phyloP scores from a whole-genome alignment of 2,113 vertebrate species.

The Indicator maculatus region DNA sequence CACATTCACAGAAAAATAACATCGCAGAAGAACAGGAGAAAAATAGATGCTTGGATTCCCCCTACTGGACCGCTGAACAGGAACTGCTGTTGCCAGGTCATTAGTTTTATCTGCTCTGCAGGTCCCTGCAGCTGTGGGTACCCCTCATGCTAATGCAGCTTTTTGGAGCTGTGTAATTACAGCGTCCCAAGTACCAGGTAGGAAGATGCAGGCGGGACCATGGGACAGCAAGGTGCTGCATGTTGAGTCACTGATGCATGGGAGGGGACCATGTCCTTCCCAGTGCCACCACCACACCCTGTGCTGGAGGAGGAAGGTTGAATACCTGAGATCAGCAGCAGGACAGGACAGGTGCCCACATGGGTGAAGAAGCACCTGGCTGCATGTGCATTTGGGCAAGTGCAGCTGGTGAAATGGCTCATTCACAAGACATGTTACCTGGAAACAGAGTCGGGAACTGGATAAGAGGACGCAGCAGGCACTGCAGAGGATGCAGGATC shows the following conservation, averaged over 20 bases:
- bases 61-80: accelerated
- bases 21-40: background rate
- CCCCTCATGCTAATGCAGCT: background rate
- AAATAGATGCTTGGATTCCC: background rate
- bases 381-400: background rate
- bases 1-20: background rate
- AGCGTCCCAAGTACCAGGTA: background rate
- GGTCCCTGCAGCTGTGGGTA: background rate
- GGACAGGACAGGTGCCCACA: background rate
- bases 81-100: background rate
- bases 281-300: background rate
- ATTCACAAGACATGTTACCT: background rate
- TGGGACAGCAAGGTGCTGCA: background rate
- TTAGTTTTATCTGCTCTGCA: background rate
- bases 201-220: background rate
- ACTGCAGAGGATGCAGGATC: too few species aligned
- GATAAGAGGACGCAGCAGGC: background rate
- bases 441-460: background rate
- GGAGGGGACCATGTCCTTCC: background rate
- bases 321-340: background rate
- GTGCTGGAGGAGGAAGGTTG: background rate
- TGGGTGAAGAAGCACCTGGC: background rate
- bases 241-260: background rate
- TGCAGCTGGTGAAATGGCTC: background rate
- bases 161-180: background rate